Evolutionary conservation across 2,797 vertebrate species (phyloP), one percentile per base, ranked within the genome.

Genomic region (Alosa sapidissima): DNA sequence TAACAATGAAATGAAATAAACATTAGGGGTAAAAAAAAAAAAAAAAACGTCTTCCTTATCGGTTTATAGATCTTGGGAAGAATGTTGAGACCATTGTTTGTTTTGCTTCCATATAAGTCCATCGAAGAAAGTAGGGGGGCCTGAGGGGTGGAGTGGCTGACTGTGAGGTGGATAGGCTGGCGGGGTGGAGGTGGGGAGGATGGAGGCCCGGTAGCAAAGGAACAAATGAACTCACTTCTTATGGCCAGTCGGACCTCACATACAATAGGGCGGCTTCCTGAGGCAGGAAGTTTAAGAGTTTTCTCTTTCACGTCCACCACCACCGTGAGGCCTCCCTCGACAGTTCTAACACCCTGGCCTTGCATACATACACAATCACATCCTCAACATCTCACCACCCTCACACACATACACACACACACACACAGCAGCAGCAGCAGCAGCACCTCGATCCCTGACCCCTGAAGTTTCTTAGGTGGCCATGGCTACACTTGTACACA

Each of bases 241-340:
- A 85, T 88, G 90, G 86, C 5, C 68, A 86, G 86, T 88, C 89
- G 86, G 87, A 81, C 65, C 88, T 89, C 78, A 0, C 24, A 75
- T 72, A 93, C 92, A 92, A 92, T 92, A 65, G 90, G 85, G 33
- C 1, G 1, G 21, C 86, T 93, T 94, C 92, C 93, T 92, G 88
- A 84, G 86, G 28, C 86, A 92, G 94, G 93, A 95, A 93, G 49
- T 87, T 51, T 36, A 83, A 49, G 55, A 81, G 54, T 13, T 89
- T 89, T 58, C 75, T 87, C 85, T 55, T 78, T 87, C 83, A 36
- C 81, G 72, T 62, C 58, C 58, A 24, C 13, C 7, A 24, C 21
- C 58, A 55, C 54, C 2, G 45, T 13, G 10, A 16, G 78, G 36
- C 68, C 78, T 81, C 83, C 86, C 48, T 81, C 28, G 21, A 55